Conservation (phyloP, 2,888 invertebrate species). For the Rhingia campestris region DNA sequence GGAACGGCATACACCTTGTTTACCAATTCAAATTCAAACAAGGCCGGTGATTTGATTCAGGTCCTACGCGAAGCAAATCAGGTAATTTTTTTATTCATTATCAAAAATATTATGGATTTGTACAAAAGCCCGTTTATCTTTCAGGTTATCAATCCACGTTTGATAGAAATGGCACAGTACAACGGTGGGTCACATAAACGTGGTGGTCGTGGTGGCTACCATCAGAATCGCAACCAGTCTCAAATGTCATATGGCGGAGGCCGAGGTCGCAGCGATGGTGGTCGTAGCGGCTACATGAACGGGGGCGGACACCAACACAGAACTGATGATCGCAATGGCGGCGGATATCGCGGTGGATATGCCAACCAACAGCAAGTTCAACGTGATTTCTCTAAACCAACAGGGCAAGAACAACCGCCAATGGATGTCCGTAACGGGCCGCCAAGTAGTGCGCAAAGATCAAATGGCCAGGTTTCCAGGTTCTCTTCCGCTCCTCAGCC, state of each 20-base stretch:
- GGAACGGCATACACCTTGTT: constrained; percentile 98
- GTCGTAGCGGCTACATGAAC: constrained; percentile 57
- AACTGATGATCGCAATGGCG: constrained; percentile 76
- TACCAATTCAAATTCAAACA: constrained; percentile 94
- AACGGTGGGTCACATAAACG: constrained; percentile 78
- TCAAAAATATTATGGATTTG: not conserved
- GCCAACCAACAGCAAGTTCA: constrained; percentile 77
- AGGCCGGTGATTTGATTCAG: constrained; percentile 95
- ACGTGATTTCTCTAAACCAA: constrained; percentile 70
- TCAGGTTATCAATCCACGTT: constrained; percentile 92
- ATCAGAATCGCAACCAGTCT: constrained; percentile 64
- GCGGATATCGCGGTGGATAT: constrained; percentile 77
- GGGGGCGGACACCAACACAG: constrained; percentile 58
- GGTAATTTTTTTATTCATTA: constrained; percentile 79
- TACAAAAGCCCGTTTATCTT: not conserved
- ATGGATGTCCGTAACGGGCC: constrained; percentile 49
- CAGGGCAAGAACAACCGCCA: constrained; percentile 51
- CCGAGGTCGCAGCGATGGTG: constrained; percentile 56
- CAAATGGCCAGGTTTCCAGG: constrained; percentile 77
- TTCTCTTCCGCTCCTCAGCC: constrained; percentile 76
- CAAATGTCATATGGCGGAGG: constrained; percentile 69
- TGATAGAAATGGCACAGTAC: constrained; percentile 88
- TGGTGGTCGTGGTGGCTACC: constrained; percentile 69
- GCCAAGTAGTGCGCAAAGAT: constrained; percentile 69
- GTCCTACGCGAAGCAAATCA: constrained; percentile 97